Conservation (phyloP, 2,113 vertebrate species). For the Cyanoramphus novaezelandiae region DNA sequence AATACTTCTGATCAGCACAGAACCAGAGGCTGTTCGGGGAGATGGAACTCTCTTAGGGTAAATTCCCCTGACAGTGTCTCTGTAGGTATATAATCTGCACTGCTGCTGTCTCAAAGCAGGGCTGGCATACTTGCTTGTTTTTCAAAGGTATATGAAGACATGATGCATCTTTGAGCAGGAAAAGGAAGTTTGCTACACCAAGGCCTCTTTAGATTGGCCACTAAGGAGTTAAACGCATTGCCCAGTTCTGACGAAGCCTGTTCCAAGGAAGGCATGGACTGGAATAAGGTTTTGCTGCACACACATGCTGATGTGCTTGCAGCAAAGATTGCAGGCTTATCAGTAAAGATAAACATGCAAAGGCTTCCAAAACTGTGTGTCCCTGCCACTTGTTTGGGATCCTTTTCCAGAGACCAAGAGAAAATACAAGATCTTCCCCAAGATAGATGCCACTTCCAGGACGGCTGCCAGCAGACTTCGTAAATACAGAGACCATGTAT, state of each 20-base stretch:
- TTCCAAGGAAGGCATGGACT: not conserved
- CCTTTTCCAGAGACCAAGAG: constrained; percentile 21
- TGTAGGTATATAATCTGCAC: not conserved
- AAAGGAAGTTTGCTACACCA: not conserved
- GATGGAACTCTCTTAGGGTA: not conserved
- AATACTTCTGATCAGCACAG: constrained; percentile 15
- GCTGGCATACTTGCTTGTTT: not conserved
- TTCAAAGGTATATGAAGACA: not conserved
- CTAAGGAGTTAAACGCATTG: constrained; percentile 31
- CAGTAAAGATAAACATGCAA: constrained; percentile 64
- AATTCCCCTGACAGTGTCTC: not conserved
- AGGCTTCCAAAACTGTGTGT: constrained; percentile 28
- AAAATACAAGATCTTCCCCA: constrained; percentile 31
- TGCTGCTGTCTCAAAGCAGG: constrained; percentile 2
- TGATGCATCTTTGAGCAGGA: not conserved
- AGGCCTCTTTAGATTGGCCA: not conserved
- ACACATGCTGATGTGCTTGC: constrained; percentile 33
- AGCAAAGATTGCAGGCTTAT: constrained; percentile 63
- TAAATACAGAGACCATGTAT: not conserved
- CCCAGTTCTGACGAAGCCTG: not conserved
- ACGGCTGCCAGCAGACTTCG: not conserved
- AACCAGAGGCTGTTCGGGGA: not conserved
- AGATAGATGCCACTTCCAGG: constrained; percentile 17
- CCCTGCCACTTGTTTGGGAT: constrained; percentile 53
- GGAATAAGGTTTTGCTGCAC: constrained; percentile 22